Percentiles rank a stretch among this genome's conserved stretches.
Conservation (phyloP, 1,140 invertebrate species). For the Pentalonia nigronervosa region DNA sequence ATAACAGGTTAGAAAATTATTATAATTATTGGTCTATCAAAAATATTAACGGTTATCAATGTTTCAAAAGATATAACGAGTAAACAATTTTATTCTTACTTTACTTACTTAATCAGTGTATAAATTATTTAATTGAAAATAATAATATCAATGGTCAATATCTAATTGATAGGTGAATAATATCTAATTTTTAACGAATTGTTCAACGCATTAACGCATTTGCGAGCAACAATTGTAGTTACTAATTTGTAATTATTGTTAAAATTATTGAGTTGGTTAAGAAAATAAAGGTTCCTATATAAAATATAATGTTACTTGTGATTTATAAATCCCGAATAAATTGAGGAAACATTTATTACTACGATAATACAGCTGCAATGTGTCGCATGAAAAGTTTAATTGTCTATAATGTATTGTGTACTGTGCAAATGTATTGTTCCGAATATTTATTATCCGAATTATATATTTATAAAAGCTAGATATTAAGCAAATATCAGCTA, state of each 20-base stretch:
- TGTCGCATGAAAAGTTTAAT: not conserved
- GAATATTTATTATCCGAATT: too few species aligned
- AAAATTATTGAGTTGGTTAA: not conserved
- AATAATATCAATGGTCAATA: not conserved
- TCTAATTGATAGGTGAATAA: not conserved
- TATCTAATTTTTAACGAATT: not conserved
- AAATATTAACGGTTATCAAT: not conserved
- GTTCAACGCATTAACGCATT: not conserved
- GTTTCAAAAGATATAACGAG: slow-evolving; percentile 17
- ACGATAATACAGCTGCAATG: not conserved
- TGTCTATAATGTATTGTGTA: too few species aligned
- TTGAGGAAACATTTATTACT: not conserved
- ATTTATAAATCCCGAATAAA: not conserved
- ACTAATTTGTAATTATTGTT: not conserved
- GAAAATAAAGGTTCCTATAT: too few species aligned
- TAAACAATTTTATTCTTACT: slow-evolving; percentile 20
- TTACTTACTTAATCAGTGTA: not conserved
- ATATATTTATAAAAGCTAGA: too few species aligned
- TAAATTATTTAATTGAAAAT: slow-evolving; percentile 7
- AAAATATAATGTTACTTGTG: not conserved
- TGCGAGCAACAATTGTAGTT: not conserved
- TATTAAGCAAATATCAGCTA: too few species aligned
- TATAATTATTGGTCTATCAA: slow-evolving; percentile 13
- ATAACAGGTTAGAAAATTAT: not conserved
- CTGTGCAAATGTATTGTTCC: too few species aligned